These are phyloP conservation scores for Idris sp. DNA, from an alignment of 1,140 invertebrate species.

Conservation along the genomic window DNA sequence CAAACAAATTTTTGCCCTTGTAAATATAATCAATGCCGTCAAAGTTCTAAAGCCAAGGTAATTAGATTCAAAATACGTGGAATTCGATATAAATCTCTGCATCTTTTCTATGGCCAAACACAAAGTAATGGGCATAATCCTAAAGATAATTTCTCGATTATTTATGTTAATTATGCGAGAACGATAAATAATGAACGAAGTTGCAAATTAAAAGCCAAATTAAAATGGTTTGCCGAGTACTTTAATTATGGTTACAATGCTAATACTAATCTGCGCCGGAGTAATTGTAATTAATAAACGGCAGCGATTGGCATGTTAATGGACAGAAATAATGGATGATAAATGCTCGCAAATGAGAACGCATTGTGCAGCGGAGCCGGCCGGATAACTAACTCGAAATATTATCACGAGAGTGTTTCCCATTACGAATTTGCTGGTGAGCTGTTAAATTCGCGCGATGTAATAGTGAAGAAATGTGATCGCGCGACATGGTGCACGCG, in stretches of 20 bases:
- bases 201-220: conserved; percentile 61
- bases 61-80: conserved; percentile 19
- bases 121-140: conserved; percentile 17
- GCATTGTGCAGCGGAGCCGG: conserved; percentile 36
- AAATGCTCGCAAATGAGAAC: conserved; percentile 55
- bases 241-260: conserved; percentile 56
- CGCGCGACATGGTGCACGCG: conserved; percentile 43
- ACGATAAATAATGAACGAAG: conserved; percentile 48
- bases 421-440: conserved; percentile 45
- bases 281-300: conserved; percentile 63
- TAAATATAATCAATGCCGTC: no score
- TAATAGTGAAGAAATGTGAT: conserved; percentile 61
- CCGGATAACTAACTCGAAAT: conserved; percentile 60
- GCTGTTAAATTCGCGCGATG: conserved; percentile 37
- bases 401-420: conserved; percentile 52
- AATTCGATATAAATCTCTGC: conserved; percentile 5
- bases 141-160: no score
- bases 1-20: no score
- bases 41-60: no score
- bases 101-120: background rate
- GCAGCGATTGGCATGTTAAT: conserved; percentile 61
- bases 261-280: conserved; percentile 54
- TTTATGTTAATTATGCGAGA: conserved; percentile 42
- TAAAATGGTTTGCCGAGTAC: conserved; percentile 45
- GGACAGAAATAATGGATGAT: conserved; percentile 63